phyloP scores from a whole-genome alignment of 2,797 vertebrate genomes.

The Anguilla anguilla region DNA sequence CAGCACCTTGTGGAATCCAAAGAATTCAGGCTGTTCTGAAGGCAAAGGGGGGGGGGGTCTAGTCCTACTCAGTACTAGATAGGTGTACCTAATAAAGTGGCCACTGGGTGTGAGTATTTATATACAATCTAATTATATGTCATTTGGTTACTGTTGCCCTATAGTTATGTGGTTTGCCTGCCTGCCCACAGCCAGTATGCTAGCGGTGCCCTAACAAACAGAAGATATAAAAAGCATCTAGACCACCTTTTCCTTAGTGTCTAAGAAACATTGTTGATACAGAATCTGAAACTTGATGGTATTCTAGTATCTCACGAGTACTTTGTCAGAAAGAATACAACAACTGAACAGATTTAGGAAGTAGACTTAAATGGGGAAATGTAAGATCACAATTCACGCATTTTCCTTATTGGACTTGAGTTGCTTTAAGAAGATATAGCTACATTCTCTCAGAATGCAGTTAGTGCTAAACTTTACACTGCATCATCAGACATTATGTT shows the following conservation, averaged over 20 bases:
- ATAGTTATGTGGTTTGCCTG: constrained; percentile 17
- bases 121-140: neutral
- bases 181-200: neutral
- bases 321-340: neutral
- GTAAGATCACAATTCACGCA: too few species aligned
- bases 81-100: too few species aligned
- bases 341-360: neutral
- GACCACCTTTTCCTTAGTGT: neutral
- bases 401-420: neutral
- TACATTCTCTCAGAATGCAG: neutral
- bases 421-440: neutral
- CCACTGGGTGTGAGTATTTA: neutral
- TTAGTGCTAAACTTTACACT: neutral
- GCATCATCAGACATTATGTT: neutral
- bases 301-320: neutral
- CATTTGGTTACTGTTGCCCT: neutral
- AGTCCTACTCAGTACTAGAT: too few species aligned
- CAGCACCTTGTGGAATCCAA: too few species aligned
- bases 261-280: neutral
- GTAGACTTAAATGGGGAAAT: neutral
- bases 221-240: neutral
- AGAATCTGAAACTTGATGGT: neutral
- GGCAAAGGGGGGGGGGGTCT: too few species aligned
- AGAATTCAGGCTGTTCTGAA: too few species aligned
- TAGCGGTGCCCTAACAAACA: neutral